Conservation (phyloP, 2,113 vertebrate species). For the Galemys pyrenaicus region DNA sequence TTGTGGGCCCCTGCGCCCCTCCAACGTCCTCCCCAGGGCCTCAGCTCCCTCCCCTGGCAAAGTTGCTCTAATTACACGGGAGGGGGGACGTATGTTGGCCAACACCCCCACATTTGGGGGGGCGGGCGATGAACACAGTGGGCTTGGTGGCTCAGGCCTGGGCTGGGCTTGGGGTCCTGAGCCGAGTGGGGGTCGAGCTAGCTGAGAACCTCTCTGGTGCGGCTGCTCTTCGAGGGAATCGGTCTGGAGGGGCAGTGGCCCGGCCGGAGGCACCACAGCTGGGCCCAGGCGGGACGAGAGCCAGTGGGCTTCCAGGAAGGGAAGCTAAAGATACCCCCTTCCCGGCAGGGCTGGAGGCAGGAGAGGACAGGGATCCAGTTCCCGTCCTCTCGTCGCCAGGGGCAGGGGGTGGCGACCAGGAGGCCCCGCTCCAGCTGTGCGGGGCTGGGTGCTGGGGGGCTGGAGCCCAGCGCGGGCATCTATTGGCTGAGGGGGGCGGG, state of each 20-base stretch:
- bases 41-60: too few species aligned
- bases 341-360: conserved; percentile 48
- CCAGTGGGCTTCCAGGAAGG: conserved; percentile 75
- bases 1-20: neutral
- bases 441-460: neutral
- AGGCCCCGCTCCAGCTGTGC: neutral
- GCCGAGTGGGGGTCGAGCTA: neutral
- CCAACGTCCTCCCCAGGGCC: too few species aligned
- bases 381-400: neutral
- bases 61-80: accelerated
- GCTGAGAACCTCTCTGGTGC: neutral
- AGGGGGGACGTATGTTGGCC: neutral
- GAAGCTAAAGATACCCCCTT: conserved; percentile 67
- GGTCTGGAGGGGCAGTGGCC: neutral
- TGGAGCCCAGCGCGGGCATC: neutral
- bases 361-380: conserved; percentile 59
- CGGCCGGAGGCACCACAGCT: neutral
- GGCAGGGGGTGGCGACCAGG: conserved; percentile 35
- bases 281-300: conserved; percentile 30
- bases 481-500: conserved; percentile 25
- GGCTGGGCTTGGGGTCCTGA: neutral
- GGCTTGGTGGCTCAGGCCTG: accelerated
- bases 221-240: neutral
- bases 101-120: too few species aligned
- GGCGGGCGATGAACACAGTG: neutral